These are phyloP conservation scores for Myotis daubentonii DNA, from an alignment of 2,797 vertebrate species.

Conservation along the genomic window DNA sequence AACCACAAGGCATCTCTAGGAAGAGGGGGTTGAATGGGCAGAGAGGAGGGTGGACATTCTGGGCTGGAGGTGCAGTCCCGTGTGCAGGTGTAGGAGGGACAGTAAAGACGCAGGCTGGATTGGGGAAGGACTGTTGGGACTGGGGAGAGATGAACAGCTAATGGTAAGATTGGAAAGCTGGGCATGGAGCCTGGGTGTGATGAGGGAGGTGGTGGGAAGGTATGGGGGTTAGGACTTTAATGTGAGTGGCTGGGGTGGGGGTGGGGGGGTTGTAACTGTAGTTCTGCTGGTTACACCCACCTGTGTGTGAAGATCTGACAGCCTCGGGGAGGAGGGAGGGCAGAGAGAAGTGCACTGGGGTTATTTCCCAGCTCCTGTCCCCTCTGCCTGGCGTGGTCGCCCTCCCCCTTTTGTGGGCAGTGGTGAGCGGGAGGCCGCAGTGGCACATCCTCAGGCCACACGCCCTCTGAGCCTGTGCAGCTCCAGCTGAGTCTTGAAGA, in stretches of 20 bases:
- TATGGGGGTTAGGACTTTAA: neutral
- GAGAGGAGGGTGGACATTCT: neutral
- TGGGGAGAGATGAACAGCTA: fast-evolving
- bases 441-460: neutral
- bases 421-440: fast-evolving
- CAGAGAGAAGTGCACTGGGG: fast-evolving
- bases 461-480: neutral
- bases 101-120: neutral
- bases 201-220: neutral
- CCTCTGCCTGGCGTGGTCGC: neutral
- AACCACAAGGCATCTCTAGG: neutral
- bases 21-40: neutral
- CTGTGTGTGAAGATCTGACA: no score
- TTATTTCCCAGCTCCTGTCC: neutral
- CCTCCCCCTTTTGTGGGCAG: neutral
- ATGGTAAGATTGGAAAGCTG: neutral
- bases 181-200: neutral
- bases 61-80: fast-evolving
- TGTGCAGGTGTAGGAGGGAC: neutral
- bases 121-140: neutral
- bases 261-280: neutral
- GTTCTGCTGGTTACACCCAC: neutral
- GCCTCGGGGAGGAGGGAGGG: fast-evolving
- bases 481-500: neutral
- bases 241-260: no score